Evolutionary conservation across 2,113 vertebrate genomes (phyloP).

Genomic region (Ptyas mucosa): DNA sequence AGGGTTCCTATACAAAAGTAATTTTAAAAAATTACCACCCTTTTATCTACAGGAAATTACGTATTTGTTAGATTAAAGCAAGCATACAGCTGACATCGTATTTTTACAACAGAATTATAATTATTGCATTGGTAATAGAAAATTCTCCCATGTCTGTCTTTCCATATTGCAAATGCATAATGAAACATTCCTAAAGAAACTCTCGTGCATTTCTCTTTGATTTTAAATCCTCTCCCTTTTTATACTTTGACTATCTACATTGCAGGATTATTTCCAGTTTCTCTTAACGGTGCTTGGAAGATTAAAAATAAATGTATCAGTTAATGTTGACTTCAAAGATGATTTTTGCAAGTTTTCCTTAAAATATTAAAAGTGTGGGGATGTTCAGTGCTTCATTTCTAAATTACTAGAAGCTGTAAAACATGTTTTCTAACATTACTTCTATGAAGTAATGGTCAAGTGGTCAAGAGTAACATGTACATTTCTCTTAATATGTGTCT

Average conservation of each 20-base stretch:
- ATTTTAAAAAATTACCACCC: constrained; percentile 49
- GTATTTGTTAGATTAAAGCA: constrained; percentile 58
- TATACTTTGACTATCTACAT: constrained; percentile 42
- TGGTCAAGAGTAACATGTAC: not conserved
- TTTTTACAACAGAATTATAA: constrained; percentile 59
- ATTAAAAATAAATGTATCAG: not conserved
- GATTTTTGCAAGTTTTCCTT: not conserved
- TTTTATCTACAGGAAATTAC: constrained; percentile 56
- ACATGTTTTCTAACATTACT: not conserved
- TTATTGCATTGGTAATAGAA: constrained; percentile 50
- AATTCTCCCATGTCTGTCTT: constrained; percentile 46
- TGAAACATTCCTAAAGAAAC: constrained; percentile 46
- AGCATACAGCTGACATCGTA: constrained; percentile 53
- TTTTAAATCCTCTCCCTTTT: constrained; percentile 57
- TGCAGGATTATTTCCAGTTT: constrained; percentile 10
- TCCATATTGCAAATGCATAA: constrained; percentile 27
- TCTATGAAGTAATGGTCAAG: not conserved
- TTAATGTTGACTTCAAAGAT: not conserved
- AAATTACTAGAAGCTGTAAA: constrained; percentile 9
- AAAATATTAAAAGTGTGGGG: constrained; percentile 31
- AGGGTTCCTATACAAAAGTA: constrained; percentile 56
- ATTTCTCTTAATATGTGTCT: not conserved
- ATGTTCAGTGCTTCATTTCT: not conserved
- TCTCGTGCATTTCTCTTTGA: constrained; percentile 25
- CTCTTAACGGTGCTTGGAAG: not conserved